Percentiles rank a stretch among this genome's conserved stretches.
phyloP scores from a whole-genome alignment of 1,140 invertebrate species.

The Drosophila prosaltans region DNA sequence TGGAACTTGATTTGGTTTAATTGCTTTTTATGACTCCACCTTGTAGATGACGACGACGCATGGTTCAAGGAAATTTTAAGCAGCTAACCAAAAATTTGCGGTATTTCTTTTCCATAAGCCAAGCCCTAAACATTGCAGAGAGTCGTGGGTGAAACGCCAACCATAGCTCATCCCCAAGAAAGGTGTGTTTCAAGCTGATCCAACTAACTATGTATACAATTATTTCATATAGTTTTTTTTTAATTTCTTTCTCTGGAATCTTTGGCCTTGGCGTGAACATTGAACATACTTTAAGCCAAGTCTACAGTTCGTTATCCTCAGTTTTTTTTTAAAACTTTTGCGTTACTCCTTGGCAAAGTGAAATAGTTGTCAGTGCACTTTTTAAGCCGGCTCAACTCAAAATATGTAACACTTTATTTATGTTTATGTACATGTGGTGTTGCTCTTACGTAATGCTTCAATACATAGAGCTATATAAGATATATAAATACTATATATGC shows the following conservation, averaged over 20 bases:
- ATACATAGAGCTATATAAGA: not conserved
- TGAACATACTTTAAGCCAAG: constrained; percentile 48
- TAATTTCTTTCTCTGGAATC: not conserved
- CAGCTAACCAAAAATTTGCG: constrained; percentile 20
- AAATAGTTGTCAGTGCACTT: constrained; percentile 80
- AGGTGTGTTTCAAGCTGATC: constrained; percentile 8
- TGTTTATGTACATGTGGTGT: constrained; percentile 47
- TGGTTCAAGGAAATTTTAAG: constrained; percentile 69
- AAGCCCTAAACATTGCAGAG: constrained; percentile 11
- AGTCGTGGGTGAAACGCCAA: constrained; percentile 30
- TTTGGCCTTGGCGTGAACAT: constrained; percentile 58
- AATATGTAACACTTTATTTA: constrained; percentile 76
- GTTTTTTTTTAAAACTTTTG: constrained; percentile 14
- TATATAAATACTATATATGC: not conserved
- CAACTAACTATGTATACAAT: not conserved
- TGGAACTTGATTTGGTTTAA: constrained; percentile 78
- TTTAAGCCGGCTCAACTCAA: constrained; percentile 49
- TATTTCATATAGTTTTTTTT: not conserved
- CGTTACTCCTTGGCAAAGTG: constrained; percentile 34
- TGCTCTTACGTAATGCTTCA: constrained; percentile 64
- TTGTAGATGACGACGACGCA: constrained; percentile 22
- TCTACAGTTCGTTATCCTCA: constrained; percentile 20
- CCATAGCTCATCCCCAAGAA: constrained; percentile 31
- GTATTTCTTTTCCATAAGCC: constrained; percentile 37
- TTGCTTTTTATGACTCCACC: constrained; percentile 65